Evolutionary conservation across 1,140 invertebrate species (phyloP).

Genomic region (Drosophila simulans): DNA sequence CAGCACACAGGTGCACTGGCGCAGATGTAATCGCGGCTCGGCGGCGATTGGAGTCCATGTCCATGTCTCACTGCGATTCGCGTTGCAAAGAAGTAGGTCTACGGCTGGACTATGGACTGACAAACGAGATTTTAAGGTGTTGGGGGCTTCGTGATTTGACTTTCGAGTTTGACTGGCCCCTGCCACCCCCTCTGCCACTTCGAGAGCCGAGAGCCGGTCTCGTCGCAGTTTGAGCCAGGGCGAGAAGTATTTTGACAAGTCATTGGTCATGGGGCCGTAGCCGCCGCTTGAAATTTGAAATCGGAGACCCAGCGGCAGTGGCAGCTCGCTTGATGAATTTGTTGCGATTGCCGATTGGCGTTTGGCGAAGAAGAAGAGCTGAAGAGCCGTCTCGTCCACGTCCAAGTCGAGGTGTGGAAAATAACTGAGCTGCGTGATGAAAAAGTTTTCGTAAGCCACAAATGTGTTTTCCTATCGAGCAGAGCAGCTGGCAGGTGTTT

Average conservation of each 20-base stretch:
- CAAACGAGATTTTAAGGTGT: slow-evolving; percentile 42
- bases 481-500: slow-evolving; percentile 24
- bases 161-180: slow-evolving; percentile 59
- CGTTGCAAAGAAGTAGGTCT: slow-evolving; percentile 31
- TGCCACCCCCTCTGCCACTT: background rate
- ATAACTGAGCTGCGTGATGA: slow-evolving; percentile 8
- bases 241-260: slow-evolving; percentile 55
- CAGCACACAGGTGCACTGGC: slow-evolving; percentile 2
- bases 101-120: slow-evolving; percentile 7
- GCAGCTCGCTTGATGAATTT: background rate
- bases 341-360: slow-evolving; percentile 8
- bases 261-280: slow-evolving; percentile 64
- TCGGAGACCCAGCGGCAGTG: slow-evolving; percentile 2
- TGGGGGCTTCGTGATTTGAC: slow-evolving; percentile 36
- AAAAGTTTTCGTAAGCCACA: background rate
- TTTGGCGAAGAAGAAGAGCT: background rate
- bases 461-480: slow-evolving; percentile 8
- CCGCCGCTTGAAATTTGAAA: slow-evolving; percentile 26
- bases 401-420: slow-evolving; percentile 13
- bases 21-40: slow-evolving; percentile 11
- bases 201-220: slow-evolving; percentile 21
- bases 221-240: slow-evolving; percentile 14
- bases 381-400: slow-evolving; percentile 4
- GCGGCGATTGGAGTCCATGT: background rate
- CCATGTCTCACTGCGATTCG: slow-evolving; percentile 4